Evolutionary conservation across 1,140 invertebrate species (phyloP), one percentile per base, ranked within the genome.

Genomic region (Drosophila nebulosa): DNA sequence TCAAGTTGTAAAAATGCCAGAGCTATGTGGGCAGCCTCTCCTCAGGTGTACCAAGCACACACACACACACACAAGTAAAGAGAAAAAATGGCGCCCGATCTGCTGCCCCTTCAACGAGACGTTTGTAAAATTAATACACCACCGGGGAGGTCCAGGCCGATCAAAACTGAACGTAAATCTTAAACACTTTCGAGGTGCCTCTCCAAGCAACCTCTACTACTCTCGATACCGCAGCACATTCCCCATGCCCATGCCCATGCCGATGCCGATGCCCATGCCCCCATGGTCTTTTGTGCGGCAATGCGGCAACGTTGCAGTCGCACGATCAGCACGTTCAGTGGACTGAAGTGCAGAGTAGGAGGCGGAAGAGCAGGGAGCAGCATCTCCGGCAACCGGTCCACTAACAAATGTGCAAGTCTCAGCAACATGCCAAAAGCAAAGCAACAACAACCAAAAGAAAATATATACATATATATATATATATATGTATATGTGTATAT

Each of bases 91-190:
- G 81, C 81, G 81, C 81, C 78, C 67, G 16, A 66, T 35, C 51
- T 36, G 46, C 51, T 36, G 46, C 66, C 59, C 64, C 32, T 3
- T 2, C 21, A 7, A 14, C 26, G 26, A 35, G 51, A 30, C 24
- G 39, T 71, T 65, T 64, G 67, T 78, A 78, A 76, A 83, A 83
- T 83, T 79, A 85, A 79, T 86, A 74, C 81, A 71, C 69, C 88
- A 83, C 79, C 72, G 68, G 81, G 86, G 86, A 90, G 86, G 86
- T 90, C 88, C 88, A 60, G 39, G 52, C 69, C 81, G 88, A 90
- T 90, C 86, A 90, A 90, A 88, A 88, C 73, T 64, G 81, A 90
- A 88, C 88, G 88, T 90, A 90, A 90, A 90, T 90, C 86, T 90
- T 79, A 72, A 78, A 74, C 79, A 83, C 71, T 85, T 69, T 74